phyloP scores from a whole-genome alignment of 2,888 invertebrate species.

The Conomelus anceps region DNA sequence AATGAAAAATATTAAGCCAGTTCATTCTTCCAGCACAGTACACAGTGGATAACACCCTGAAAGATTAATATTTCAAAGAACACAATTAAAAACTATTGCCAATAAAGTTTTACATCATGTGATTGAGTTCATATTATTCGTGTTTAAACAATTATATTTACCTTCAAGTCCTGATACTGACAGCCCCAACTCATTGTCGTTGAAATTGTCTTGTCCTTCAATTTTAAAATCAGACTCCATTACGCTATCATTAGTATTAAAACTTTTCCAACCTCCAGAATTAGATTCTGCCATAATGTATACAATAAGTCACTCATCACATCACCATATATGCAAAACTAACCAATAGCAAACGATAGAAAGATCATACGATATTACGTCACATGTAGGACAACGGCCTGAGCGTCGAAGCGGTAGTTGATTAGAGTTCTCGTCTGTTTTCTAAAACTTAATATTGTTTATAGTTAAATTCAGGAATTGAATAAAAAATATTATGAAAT shows the following conservation, averaged over 20 bases:
- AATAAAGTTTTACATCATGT: background rate
- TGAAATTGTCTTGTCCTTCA: constrained; percentile 51
- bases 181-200: constrained; percentile 56
- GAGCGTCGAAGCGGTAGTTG: background rate
- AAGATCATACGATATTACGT: constrained; percentile 27
- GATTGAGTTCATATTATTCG: background rate
- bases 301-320: constrained; percentile 12
- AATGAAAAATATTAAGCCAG: background rate
- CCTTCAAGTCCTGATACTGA: constrained; percentile 56
- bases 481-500: no score
- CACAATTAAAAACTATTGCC: background rate
- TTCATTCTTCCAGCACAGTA: background rate
- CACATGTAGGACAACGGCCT: constrained; percentile 2
- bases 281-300: constrained; percentile 19
- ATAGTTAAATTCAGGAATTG: no score
- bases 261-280: constrained; percentile 36
- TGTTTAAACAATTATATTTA: constrained; percentile 40
- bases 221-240: constrained; percentile 45
- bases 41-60: background rate
- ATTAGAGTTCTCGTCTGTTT: background rate
- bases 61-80: background rate
- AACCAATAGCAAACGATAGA: background rate
- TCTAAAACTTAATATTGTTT: no score
- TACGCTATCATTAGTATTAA: constrained; percentile 36
- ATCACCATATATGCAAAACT: constrained; percentile 16